A percentile compares a stretch with the other conserved stretches of the same genome.
phyloP scores from a whole-genome alignment of 2,797 vertebrate genomes.

The Adelosebastes latens region DNA sequence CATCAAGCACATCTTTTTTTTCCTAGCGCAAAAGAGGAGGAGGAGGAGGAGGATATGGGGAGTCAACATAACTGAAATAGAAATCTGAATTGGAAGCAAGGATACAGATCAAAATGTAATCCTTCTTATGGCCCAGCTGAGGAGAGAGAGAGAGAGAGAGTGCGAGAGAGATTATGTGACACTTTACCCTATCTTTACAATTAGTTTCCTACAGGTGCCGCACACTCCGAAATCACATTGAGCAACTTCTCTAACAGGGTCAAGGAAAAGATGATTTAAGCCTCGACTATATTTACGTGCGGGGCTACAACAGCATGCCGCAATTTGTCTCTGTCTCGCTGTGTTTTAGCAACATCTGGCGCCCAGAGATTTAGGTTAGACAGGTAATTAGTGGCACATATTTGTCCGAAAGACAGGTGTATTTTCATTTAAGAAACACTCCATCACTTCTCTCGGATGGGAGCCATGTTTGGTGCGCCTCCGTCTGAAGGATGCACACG shows the following conservation, averaged over 20 bases:
- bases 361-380: conserved; percentile 89
- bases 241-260: conserved; percentile 83
- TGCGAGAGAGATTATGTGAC: conserved; percentile 72
- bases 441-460: conserved; percentile 78
- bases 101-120: conserved; percentile 83
- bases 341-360: conserved; percentile 89
- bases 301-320: conserved; percentile 72
- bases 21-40: conserved; percentile 40
- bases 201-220: conserved; percentile 73
- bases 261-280: conserved; percentile 89
- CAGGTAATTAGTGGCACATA: conserved; percentile 88
- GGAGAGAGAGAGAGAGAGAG: conserved; percentile 47
- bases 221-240: conserved; percentile 79
- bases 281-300: conserved; percentile 83
- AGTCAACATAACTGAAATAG: conserved; percentile 79
- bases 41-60: conserved; percentile 28
- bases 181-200: conserved; percentile 76
- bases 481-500: conserved; percentile 43
- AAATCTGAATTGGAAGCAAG: conserved; percentile 81
- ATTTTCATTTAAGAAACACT: conserved; percentile 88
- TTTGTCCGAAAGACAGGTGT: conserved; percentile 90
- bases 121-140: conserved; percentile 77
- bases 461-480: conserved; percentile 62
- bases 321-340: conserved; percentile 85
- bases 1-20: conserved; percentile 83